These are phyloP conservation scores for Epizoanthus ramosus DNA, from an alignment of 92 coral and sea anemone species.

Conservation along the genomic window DNA sequence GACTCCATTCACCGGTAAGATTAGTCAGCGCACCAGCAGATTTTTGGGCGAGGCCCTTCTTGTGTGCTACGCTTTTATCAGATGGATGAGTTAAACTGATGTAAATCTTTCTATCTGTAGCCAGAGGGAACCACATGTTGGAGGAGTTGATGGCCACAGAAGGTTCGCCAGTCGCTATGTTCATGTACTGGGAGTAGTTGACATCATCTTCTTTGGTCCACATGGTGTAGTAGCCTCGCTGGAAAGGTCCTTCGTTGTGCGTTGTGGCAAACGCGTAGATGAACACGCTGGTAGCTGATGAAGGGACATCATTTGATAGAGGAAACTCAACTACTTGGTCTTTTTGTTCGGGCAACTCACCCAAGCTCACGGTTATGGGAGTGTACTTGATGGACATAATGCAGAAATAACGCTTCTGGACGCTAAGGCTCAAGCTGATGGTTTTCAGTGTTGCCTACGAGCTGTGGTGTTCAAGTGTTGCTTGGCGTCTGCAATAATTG, in stretches of 20 bases:
- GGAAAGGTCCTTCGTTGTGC: neutral
- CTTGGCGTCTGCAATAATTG: too few species aligned
- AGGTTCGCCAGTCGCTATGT: neutral
- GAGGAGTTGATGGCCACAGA: neutral
- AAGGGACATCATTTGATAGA: neutral
- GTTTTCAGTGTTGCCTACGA: too few species aligned
- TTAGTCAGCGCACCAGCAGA: neutral
- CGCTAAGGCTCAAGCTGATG: too few species aligned
- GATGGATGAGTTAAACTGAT: neutral
- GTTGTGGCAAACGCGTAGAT: neutral
- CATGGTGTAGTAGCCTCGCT: neutral
- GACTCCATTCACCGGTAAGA: neutral
- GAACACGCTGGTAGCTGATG: neutral
- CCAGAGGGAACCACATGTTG: constrained; percentile 1
- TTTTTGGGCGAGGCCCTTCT: neutral
- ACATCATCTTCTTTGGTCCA: neutral
- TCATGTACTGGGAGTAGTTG: neutral
- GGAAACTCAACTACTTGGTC: neutral
- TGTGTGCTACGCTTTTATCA: neutral
- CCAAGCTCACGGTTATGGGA: too few species aligned
- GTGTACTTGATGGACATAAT: too few species aligned
- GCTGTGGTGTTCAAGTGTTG: too few species aligned
- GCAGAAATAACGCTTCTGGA: too few species aligned
- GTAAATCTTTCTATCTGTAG: neutral
- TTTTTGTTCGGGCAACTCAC: too few species aligned